phyloP scores from a whole-genome alignment of 2,113 vertebrate species.

The Fulmarus glacialis region DNA sequence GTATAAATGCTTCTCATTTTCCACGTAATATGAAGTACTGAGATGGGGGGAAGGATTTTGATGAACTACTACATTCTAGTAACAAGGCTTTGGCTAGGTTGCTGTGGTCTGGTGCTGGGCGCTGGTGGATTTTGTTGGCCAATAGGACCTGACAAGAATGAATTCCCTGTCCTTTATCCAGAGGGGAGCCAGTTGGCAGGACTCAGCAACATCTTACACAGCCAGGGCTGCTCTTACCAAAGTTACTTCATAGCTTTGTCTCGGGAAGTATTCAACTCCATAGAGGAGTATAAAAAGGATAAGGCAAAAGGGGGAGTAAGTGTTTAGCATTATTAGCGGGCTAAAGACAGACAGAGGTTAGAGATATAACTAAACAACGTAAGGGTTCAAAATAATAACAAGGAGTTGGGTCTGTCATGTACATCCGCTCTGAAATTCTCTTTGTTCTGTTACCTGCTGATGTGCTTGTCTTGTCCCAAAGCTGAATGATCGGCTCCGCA shows the following conservation, averaged over 20 bases:
- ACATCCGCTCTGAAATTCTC: not conserved
- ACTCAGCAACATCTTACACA: not conserved
- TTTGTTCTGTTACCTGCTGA: not conserved
- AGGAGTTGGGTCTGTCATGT: not conserved
- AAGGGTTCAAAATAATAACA: not conserved
- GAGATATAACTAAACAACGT: not conserved
- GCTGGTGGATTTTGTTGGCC: not conserved
- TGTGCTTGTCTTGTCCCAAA: not conserved
- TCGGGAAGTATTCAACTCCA: not conserved
- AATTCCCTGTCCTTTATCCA: not conserved
- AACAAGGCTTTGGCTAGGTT: not conserved
- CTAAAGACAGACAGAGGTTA: not conserved
- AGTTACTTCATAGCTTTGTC: not conserved
- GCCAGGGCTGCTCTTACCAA: not conserved
- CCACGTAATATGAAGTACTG: not conserved
- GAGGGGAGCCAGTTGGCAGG: not conserved
- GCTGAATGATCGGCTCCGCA: accelerated
- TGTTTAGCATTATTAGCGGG: not conserved
- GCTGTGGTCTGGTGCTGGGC: not conserved
- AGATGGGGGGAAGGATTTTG: not conserved
- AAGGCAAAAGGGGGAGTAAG: not conserved
- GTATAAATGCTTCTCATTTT: not conserved
- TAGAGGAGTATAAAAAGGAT: not conserved
- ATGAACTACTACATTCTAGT: not conserved
- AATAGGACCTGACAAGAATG: not conserved